Evolutionary conservation across 2,888 invertebrate genomes (phyloP).

Genomic region (Meloe dianella): DNA sequence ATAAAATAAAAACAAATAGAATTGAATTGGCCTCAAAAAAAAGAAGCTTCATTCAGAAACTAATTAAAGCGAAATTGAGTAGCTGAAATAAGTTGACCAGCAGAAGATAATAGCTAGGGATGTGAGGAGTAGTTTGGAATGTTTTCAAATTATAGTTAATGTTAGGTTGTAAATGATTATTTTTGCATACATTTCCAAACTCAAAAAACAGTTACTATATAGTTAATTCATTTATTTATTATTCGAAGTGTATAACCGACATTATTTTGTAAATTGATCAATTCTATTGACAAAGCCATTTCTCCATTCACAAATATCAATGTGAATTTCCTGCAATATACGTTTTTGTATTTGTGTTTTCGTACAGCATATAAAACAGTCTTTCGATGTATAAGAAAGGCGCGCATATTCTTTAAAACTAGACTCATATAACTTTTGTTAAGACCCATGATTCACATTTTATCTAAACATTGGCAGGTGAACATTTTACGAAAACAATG

Average conservation of each 20-base stretch:
- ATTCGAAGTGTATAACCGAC: neutral
- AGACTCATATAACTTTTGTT: conserved; percentile 28
- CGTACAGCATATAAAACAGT: conserved; percentile 30
- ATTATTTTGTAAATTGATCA: conserved; percentile 2
- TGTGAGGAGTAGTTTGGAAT: neutral
- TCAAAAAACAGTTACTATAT: neutral
- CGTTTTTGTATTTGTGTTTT: conserved; percentile 13
- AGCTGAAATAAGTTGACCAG: neutral
- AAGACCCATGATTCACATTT: conserved; percentile 33
- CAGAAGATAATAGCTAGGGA: neutral
- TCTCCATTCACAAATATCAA: conserved; percentile 30
- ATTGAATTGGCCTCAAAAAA: neutral
- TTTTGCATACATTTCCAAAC: conserved; percentile 1
- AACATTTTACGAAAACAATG: conserved; percentile 25
- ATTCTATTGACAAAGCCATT: conserved; percentile 31
- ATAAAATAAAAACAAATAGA: neutral
- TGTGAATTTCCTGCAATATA: conserved; percentile 30
- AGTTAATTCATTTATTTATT: neutral
- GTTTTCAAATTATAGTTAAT: conserved; percentile 6
- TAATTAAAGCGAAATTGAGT: neutral
- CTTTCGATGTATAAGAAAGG: neutral
- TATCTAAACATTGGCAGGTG: conserved; percentile 25
- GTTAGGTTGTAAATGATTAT: neutral
- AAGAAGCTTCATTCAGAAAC: neutral
- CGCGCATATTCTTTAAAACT: conserved; percentile 24